A percentile compares a stretch with the other conserved stretches of the same genome.
phyloP scores from a whole-genome alignment of 2,113 vertebrate species.

The Cinclus cinclus region DNA sequence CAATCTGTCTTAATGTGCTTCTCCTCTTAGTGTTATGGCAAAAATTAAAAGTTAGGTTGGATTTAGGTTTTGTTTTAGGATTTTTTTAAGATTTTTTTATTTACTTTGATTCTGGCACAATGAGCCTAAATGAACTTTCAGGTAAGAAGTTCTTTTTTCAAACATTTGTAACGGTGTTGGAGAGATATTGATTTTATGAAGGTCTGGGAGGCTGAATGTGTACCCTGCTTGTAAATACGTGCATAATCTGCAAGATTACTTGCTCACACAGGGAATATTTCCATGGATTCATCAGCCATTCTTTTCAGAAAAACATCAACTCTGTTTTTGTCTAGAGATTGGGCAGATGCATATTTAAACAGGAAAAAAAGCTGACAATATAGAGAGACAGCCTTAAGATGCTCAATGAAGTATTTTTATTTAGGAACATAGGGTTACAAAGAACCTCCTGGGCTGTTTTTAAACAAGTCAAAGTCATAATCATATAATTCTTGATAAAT shows the following conservation, averaged over 20 bases:
- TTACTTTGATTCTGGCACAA: not conserved
- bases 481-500: not conserved
- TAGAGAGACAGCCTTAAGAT: not conserved
- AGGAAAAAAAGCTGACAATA: not conserved
- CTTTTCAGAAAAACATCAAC: not conserved
- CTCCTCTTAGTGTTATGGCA: not conserved
- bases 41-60: not conserved
- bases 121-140: not conserved
- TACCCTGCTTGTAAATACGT: not conserved
- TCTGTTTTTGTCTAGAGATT: not conserved
- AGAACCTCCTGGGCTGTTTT: not conserved
- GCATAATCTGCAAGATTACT: not conserved
- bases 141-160: not conserved
- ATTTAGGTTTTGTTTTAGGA: not conserved
- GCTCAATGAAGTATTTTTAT: not conserved
- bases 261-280: not conserved
- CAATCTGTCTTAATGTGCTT: not conserved
- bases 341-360: not conserved
- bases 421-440: not conserved
- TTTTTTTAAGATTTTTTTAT: not conserved
- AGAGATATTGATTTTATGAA: not conserved
- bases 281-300: not conserved
- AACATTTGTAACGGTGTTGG: not conserved
- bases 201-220: not conserved
- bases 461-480: not conserved